A percentile compares a stretch with the other conserved stretches of the same genome.
These are phyloP conservation scores for Enteromius viviparus DNA, from an alignment of 2,797 vertebrate species.

Conservation along the genomic window DNA sequence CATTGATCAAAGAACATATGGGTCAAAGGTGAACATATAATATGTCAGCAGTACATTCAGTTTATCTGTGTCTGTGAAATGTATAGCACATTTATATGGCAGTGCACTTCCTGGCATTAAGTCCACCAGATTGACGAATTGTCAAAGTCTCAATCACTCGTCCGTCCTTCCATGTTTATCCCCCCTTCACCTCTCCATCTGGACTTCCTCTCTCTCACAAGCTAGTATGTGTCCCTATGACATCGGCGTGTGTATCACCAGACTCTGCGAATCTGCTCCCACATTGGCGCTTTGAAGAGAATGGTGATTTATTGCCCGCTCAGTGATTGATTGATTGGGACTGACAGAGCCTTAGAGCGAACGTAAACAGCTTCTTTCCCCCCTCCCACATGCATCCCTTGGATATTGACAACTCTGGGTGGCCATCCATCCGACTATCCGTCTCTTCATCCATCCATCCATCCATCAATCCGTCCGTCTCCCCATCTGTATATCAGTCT, in stretches of 20 bases:
- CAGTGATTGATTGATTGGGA: constrained; percentile 59
- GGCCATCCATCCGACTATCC: constrained; percentile 46
- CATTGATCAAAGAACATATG: not conserved
- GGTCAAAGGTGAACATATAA: not conserved
- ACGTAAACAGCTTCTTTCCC: constrained; percentile 46
- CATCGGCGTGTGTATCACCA: constrained; percentile 17
- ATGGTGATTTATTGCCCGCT: constrained; percentile 58
- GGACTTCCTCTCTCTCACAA: constrained; percentile 16
- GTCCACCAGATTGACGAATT: not conserved
- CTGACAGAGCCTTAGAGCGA: constrained; percentile 47
- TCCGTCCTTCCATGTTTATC: constrained; percentile 10
- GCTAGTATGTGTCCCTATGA: constrained; percentile 24
- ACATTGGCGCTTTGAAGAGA: constrained; percentile 29
- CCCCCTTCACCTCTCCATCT: constrained; percentile 31
- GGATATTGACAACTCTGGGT: constrained; percentile 48
- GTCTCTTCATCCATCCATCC: constrained; percentile 40
- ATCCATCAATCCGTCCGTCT: constrained; percentile 34
- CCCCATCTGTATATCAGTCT: constrained; percentile 37
- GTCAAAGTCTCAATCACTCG: constrained; percentile 15
- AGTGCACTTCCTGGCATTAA: not conserved
- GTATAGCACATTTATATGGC: not conserved
- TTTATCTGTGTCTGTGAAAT: not conserved
- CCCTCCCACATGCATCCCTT: constrained; percentile 24
- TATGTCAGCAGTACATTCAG: not conserved
- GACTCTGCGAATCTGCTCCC: constrained; percentile 24